Conservation (phyloP, 2,888 invertebrate species). For the Neocrepidodera transversa region DNA sequence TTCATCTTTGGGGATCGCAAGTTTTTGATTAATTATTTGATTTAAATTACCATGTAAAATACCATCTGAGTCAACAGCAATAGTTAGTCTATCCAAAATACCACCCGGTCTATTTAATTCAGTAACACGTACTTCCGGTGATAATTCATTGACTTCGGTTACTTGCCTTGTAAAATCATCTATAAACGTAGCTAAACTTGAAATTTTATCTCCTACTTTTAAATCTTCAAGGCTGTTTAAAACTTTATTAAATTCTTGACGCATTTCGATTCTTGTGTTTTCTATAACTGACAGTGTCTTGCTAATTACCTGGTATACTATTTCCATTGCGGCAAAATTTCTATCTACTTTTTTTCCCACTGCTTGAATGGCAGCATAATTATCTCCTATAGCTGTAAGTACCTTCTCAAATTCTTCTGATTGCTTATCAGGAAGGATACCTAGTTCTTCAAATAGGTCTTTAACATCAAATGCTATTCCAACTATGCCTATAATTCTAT, state of each 20-base stretch:
- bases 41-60: conserved; percentile 6
- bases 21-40: conserved; percentile 5
- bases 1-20: conserved; percentile 1
- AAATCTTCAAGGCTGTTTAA: background rate
- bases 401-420: background rate
- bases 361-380: background rate
- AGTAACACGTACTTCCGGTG: background rate
- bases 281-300: background rate
- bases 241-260: background rate
- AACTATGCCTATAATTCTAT: background rate
- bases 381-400: background rate
- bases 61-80: background rate
- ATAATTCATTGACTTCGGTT: background rate
- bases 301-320: background rate
- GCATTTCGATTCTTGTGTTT: background rate
- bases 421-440: background rate
- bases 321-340: background rate
- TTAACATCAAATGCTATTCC: background rate
- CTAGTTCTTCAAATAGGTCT: background rate
- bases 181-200: background rate
- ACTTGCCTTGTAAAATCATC: background rate
- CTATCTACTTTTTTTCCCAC: background rate
- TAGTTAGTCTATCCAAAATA: background rate
- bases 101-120: background rate
- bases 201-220: background rate